Evolutionary conservation across 2,797 vertebrate species (phyloP).

Genomic region (Enteromius argenteus): DNA sequence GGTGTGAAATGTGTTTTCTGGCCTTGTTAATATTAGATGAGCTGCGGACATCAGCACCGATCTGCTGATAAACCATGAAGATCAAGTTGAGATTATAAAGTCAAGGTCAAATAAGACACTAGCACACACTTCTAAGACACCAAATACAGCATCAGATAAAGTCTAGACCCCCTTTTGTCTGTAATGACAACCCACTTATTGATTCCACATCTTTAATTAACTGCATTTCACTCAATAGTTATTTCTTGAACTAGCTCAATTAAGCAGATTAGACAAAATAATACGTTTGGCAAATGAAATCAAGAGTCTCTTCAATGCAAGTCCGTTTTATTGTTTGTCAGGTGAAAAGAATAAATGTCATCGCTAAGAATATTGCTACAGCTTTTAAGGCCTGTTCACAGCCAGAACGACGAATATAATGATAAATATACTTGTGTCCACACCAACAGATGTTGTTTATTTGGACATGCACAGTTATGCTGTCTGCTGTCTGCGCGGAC

Average conservation of each 20-base stretch:
- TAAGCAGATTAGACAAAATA: background rate
- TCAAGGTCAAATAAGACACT: slow-evolving; percentile 30
- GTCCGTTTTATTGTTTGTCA: background rate
- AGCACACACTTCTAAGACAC: background rate
- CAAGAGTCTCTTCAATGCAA: background rate
- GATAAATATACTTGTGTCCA: background rate
- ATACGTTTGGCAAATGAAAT: background rate
- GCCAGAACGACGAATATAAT: background rate
- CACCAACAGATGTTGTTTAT: background rate
- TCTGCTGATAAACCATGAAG: background rate
- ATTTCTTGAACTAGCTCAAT: background rate
- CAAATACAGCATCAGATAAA: background rate
- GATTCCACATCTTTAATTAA: slow-evolving; percentile 14
- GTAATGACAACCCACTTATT: background rate
- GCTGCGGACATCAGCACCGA: slow-evolving; percentile 55
- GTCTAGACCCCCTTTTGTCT: background rate
- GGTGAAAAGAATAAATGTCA: background rate
- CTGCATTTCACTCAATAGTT: background rate
- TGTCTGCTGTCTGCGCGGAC: too few species aligned
- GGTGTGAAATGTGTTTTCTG: slow-evolving; percentile 33
- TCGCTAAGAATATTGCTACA: background rate
- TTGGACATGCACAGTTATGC: too few species aligned
- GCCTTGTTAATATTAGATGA: slow-evolving; percentile 63
- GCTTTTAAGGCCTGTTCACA: background rate
- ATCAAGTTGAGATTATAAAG: background rate